A percentile compares a stretch with the other conserved stretches of the same genome.
These are phyloP conservation scores for Piezodorus guildinii DNA, from an alignment of 1,140 invertebrate genomes.

Conservation along the genomic window DNA sequence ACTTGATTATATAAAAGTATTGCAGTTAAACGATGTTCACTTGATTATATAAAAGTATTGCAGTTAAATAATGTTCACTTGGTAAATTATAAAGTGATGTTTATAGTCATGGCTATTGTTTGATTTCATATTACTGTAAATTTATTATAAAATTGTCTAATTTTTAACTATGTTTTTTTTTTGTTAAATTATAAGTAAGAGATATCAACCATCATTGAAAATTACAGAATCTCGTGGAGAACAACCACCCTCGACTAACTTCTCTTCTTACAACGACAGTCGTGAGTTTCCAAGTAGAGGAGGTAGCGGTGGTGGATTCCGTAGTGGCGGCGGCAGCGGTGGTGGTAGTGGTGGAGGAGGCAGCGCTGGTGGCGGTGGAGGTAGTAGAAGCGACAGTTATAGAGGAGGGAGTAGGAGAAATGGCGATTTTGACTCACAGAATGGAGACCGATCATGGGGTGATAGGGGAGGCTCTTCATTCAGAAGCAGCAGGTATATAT, in stretches of 20 bases:
- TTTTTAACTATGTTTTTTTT: no score
- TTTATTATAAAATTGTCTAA: no score
- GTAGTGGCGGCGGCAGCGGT: slow-evolving; percentile 17
- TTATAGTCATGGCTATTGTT: no score
- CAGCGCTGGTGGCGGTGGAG: slow-evolving; percentile 34
- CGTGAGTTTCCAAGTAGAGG: slow-evolving; percentile 16
- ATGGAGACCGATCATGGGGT: slow-evolving; percentile 30
- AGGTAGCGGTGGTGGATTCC: slow-evolving; percentile 16
- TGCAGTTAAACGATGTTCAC: no score
- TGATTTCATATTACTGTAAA: no score
- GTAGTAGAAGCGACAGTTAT: slow-evolving; percentile 28
- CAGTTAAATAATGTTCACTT: no score
- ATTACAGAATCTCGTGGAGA: slow-evolving; percentile 12
- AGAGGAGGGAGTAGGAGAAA: slow-evolving; percentile 25
- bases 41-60: no score
- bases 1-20: no score
- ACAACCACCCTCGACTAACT: not conserved
- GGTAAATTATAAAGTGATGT: no score
- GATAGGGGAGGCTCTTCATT: slow-evolving; percentile 17
- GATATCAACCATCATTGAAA: not conserved
- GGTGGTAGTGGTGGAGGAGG: slow-evolving; percentile 16
- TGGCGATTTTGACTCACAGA: slow-evolving; percentile 37
- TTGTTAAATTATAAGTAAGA: not conserved
- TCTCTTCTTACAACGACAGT: slow-evolving; percentile 21
- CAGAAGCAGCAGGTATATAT: no score